These are phyloP conservation scores for Resseliella maxima DNA, from an alignment of 2,888 invertebrate genomes.

Conservation along the genomic window DNA sequence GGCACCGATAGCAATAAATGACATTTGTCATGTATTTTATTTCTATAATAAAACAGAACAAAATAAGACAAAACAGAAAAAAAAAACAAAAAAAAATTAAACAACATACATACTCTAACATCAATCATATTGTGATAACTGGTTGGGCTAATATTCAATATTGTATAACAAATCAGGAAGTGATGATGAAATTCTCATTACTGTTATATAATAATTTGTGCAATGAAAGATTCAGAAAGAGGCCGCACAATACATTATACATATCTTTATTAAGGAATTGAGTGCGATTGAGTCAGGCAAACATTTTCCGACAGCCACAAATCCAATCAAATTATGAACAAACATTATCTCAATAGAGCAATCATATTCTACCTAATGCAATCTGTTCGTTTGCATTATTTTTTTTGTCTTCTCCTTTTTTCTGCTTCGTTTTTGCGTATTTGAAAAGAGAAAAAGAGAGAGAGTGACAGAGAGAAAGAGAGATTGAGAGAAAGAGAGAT, in stretches of 20 bases:
- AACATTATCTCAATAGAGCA: not conserved
- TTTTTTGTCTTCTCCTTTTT: not conserved
- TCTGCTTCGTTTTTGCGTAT: no score
- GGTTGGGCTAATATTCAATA: slow-evolving; percentile 28
- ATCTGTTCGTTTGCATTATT: not conserved
- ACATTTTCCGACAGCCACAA: not conserved
- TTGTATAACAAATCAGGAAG: slow-evolving; percentile 32
- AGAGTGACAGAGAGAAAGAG: no score
- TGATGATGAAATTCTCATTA: not conserved
- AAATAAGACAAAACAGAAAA: not conserved
- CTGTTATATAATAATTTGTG: not conserved
- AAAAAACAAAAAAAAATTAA: not conserved
- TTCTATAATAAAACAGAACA: no score
- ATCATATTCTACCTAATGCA: not conserved
- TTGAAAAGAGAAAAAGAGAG: no score
- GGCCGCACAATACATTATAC: no score
- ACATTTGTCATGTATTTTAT: no score
- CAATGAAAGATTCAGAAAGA: not conserved
- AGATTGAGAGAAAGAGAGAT: no score
- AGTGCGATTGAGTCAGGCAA: not conserved
- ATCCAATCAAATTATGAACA: not conserved
- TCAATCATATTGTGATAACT: slow-evolving; percentile 14
- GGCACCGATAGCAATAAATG: no score
- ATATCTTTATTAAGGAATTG: no score
- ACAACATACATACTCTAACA: not conserved